Conservation (phyloP, 2,888 invertebrate species). For the Oligia strigilis region DNA sequence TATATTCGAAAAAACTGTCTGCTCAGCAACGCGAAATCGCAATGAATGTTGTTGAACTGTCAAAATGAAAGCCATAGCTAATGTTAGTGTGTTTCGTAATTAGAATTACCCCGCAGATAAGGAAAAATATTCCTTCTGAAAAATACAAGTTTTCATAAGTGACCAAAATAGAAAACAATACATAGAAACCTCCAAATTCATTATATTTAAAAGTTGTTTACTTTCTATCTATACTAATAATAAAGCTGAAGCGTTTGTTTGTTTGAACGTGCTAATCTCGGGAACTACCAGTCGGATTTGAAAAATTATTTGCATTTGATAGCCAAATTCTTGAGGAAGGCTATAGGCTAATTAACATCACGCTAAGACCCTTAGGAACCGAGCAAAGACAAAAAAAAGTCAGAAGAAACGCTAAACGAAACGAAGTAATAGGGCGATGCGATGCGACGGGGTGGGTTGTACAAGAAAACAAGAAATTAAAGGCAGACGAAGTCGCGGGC, state of each 20-base stretch:
- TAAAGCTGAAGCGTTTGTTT: background rate
- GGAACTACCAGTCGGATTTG: background rate
- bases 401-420: background rate
- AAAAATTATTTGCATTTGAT: too few species aligned
- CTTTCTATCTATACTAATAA: background rate
- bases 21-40: too few species aligned
- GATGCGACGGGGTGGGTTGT: background rate
- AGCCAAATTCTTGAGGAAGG: background rate
- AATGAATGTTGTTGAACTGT: too few species aligned
- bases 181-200: background rate
- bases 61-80: too few species aligned
- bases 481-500: too few species aligned
- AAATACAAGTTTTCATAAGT: background rate
- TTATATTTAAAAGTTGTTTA: constrained; percentile 2
- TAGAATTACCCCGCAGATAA: too few species aligned
- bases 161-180: background rate
- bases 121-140: background rate
- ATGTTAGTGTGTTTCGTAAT: too few species aligned
- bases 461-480: too few species aligned
- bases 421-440: background rate
- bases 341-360: background rate
- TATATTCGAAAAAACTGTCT: too few species aligned
- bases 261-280: background rate
- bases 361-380: background rate
- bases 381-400: too few species aligned